phyloP scores from a whole-genome alignment of 2,888 invertebrate species.

The Eilema depressum region DNA sequence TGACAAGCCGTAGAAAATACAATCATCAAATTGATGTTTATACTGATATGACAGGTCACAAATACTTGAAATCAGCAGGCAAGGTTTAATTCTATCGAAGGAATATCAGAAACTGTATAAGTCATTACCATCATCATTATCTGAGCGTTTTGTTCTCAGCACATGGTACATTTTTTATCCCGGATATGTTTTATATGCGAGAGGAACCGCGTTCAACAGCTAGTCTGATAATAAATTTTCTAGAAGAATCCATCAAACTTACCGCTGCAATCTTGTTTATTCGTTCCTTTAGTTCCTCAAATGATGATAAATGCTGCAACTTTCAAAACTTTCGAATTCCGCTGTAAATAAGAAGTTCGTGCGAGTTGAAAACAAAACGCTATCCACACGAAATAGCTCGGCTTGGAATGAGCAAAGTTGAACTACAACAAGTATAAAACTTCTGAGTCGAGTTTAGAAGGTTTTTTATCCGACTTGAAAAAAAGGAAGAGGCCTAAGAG shows the following conservation, averaged over 20 bases:
- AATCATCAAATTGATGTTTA: no score
- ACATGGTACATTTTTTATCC: no score
- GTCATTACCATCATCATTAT: no score
- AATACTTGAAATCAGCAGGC: no score
- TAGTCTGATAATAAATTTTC: neutral
- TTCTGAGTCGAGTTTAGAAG: constrained; percentile 17
- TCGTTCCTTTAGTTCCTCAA: constrained; percentile 1
- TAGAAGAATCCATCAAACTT: constrained; percentile 3
- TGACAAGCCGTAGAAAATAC: no score
- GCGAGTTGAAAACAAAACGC: constrained; percentile 25
- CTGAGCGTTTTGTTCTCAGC: no score
- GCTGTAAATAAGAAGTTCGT: constrained; percentile 39
- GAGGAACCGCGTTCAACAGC: no score
- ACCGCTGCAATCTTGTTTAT: constrained; percentile 9
- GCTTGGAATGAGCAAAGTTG: constrained; percentile 44
- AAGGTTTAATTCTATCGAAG: no score
- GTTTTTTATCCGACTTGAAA: neutral
- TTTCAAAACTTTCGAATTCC: constrained; percentile 40
- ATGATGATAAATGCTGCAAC: constrained; percentile 18
- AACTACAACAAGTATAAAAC: no score
- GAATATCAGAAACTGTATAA: no score
- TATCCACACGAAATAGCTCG: constrained; percentile 23
- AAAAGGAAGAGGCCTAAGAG: neutral
- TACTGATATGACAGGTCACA: no score
- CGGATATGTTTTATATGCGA: no score